Conservation (phyloP, 2,113 vertebrate species). For the Nyctereutes procyonoides region DNA sequence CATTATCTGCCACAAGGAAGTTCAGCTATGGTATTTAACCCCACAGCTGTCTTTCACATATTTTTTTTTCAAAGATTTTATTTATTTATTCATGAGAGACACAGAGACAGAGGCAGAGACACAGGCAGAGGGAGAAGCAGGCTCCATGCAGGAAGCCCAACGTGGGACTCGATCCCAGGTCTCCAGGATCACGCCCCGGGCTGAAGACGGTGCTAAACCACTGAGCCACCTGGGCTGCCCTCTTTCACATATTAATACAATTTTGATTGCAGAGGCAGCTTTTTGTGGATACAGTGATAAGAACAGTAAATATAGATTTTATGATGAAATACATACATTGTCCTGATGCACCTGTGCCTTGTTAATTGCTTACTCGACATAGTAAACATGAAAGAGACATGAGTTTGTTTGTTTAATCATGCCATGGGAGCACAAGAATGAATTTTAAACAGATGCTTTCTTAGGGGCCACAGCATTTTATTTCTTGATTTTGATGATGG, state of each 20-base stretch:
- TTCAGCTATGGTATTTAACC: neutral
- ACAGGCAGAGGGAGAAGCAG: too few species aligned
- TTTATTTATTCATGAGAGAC: too few species aligned
- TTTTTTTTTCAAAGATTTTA: too few species aligned
- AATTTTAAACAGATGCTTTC: neutral
- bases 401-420: neutral
- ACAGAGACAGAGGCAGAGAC: too few species aligned
- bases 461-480: neutral
- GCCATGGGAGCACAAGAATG: neutral
- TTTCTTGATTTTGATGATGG: neutral
- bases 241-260: neutral
- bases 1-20: neutral
- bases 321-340: neutral
- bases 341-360: neutral
- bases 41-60: neutral
- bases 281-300: neutral
- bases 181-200: too few species aligned
- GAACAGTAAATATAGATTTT: constrained; percentile 12
- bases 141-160: too few species aligned
- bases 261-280: neutral
- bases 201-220: too few species aligned
- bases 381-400: neutral
- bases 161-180: too few species aligned
- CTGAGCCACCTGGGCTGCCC: too few species aligned
- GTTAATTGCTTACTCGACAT: neutral